These are phyloP conservation scores for Pachypsylla venusta DNA, from an alignment of 1,140 invertebrate species.

Conservation along the genomic window DNA sequence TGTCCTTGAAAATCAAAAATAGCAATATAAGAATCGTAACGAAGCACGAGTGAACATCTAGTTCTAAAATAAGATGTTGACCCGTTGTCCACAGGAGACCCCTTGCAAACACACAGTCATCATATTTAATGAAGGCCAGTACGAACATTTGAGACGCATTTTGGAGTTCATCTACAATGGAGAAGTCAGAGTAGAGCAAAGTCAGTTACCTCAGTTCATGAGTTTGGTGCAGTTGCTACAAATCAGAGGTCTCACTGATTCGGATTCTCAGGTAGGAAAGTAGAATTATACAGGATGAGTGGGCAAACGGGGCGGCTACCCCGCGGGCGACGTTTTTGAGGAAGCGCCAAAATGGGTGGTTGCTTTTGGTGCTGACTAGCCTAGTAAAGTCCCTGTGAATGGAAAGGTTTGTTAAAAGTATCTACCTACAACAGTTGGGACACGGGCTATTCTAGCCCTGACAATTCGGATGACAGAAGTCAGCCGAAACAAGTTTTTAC, in stretches of 20 bases:
- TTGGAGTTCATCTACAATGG: slow-evolving; percentile 73
- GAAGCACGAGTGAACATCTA: slow-evolving; percentile 20
- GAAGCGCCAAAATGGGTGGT: no score
- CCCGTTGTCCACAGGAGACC: slow-evolving; percentile 41
- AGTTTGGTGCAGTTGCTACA: slow-evolving; percentile 76
- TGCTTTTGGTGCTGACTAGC: no score
- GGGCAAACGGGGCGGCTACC: neutral
- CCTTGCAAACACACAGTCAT: slow-evolving; percentile 70
- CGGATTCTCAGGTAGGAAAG: neutral
- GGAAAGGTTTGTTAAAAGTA: no score
- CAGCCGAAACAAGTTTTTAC: no score
- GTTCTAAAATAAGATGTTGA: neutral
- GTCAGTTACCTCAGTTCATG: slow-evolving; percentile 68
- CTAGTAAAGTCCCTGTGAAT: no score
- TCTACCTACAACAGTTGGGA: no score
- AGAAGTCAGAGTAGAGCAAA: slow-evolving; percentile 76
- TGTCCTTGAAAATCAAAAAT: no score
- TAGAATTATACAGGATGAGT: neutral
- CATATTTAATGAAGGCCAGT: slow-evolving; percentile 61
- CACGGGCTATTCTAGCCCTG: no score
- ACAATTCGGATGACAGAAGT: no score
- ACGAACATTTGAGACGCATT: slow-evolving; percentile 53
- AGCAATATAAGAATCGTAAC: no score
- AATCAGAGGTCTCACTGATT: slow-evolving; percentile 66
- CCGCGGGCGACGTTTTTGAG: no score